Evolutionary conservation across 2,797 vertebrate genomes (phyloP).

Genomic region (Euphonia xanthogaster): DNA sequence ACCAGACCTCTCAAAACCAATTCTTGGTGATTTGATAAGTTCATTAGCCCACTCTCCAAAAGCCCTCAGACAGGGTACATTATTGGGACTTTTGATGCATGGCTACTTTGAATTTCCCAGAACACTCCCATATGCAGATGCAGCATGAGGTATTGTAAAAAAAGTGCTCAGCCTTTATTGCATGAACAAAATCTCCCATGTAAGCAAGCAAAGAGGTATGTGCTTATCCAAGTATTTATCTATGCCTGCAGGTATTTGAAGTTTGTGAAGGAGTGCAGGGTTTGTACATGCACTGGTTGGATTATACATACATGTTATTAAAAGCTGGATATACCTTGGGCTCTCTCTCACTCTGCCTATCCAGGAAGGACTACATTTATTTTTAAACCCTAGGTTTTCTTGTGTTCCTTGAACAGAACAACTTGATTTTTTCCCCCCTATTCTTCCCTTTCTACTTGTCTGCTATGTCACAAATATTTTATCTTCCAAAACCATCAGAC

Average conservation of each 20-base stretch:
- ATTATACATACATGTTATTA: constrained; percentile 35
- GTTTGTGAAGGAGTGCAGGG: constrained; percentile 46
- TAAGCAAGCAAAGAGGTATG: constrained; percentile 59
- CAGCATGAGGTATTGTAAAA: constrained; percentile 17
- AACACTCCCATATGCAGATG: constrained; percentile 14
- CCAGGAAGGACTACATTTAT: not conserved
- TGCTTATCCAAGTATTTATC: constrained; percentile 62
- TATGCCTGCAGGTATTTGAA: constrained; percentile 64
- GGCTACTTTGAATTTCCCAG: constrained; percentile 33
- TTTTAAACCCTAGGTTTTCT: not conserved
- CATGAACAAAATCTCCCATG: constrained; percentile 61
- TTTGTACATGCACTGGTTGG: constrained; percentile 49
- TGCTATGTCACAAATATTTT: not conserved
- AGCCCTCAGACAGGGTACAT: accelerated
- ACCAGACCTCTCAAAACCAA: not conserved
- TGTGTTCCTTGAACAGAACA: not conserved
- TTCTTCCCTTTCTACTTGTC: not conserved
- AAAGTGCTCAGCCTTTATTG: constrained; percentile 4
- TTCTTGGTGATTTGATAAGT: not conserved
- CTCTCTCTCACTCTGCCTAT: not conserved
- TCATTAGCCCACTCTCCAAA: not conserved
- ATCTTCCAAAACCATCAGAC: not conserved
- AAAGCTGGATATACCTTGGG: not conserved
- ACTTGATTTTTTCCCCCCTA: not conserved
- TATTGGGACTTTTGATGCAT: not conserved